These are phyloP conservation scores for Mola mola DNA, from an alignment of 2,113 vertebrate genomes.

Conservation along the genomic window DNA sequence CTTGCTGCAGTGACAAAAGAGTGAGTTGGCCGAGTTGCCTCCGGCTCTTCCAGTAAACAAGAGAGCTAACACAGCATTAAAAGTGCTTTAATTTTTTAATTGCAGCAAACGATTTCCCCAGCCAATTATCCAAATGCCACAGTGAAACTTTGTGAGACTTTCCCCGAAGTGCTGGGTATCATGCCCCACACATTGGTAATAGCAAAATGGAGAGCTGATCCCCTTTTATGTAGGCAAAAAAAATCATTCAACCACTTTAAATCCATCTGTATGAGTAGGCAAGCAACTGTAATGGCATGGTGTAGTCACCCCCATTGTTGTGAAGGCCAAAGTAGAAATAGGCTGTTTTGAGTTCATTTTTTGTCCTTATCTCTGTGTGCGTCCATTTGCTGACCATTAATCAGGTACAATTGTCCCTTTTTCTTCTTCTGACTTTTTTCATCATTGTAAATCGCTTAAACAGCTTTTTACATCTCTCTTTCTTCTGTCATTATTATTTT, in stretches of 20 bases:
- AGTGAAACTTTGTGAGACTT: slow-evolving; percentile 64
- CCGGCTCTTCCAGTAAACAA: slow-evolving; percentile 26
- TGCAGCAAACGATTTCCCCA: slow-evolving; percentile 65
- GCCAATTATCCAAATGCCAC: slow-evolving; percentile 77
- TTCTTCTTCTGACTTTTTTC: neutral
- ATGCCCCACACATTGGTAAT: slow-evolving; percentile 72
- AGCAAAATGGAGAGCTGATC: slow-evolving; percentile 58
- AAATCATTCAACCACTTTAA: slow-evolving; percentile 41
- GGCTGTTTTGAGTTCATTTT: neutral
- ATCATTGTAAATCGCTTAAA: neutral
- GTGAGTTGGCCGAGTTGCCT: neutral
- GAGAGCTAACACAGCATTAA: slow-evolving; percentile 58
- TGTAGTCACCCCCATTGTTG: no score
- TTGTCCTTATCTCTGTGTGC: neutral
- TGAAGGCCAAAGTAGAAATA: no score
- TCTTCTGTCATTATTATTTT: neutral
- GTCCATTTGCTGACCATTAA: slow-evolving; percentile 3
- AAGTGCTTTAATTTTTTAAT: slow-evolving; percentile 75
- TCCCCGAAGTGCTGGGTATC: slow-evolving; percentile 60
- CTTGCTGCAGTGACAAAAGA: slow-evolving; percentile 39
- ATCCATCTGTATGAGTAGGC: no score
- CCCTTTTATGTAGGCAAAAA: slow-evolving; percentile 45
- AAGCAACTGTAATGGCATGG: no score
- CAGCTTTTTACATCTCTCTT: neutral
- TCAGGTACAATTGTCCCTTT: neutral